These are phyloP conservation scores for Empis livida DNA, from an alignment of 2,888 invertebrate species.

Conservation along the genomic window DNA sequence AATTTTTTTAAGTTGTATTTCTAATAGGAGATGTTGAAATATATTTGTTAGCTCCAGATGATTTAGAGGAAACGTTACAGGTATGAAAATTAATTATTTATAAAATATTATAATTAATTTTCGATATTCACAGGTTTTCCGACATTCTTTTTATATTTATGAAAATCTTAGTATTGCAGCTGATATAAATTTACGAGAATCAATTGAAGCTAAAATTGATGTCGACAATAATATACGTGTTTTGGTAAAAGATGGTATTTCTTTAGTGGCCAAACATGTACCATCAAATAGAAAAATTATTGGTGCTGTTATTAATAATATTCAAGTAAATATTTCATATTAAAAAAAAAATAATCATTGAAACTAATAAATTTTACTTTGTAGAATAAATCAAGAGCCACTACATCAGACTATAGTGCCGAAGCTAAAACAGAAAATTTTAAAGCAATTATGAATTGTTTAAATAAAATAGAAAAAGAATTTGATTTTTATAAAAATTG, in stretches of 20 bases:
- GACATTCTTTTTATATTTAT: constrained; percentile 40
- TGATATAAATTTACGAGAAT: constrained; percentile 42
- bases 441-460: constrained; percentile 31
- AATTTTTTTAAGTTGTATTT: too few species aligned
- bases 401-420: not conserved
- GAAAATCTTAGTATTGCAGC: constrained; percentile 47
- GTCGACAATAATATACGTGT: constrained; percentile 45
- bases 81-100: constrained; percentile 32
- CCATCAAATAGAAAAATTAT: constrained; percentile 42
- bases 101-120: too few species aligned
- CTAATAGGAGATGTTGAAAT: constrained; percentile 43
- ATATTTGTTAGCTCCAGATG: constrained; percentile 42
- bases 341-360: too few species aligned
- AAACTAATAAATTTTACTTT: not conserved
- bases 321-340: constrained; percentile 40
- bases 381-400: not conserved
- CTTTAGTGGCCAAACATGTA: constrained; percentile 46
- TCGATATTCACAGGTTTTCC: not conserved
- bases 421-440: constrained; percentile 3
- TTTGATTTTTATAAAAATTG: constrained; percentile 46
- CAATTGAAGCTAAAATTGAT: constrained; percentile 42
- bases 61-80: constrained; percentile 44
- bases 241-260: constrained; percentile 50
- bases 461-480: constrained; percentile 42
- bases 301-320: constrained; percentile 52